Percentiles rank a stretch among this genome's conserved stretches.
Evolutionary conservation across 1,140 invertebrate genomes (phyloP).

Genomic region (Drosophila tristis): DNA sequence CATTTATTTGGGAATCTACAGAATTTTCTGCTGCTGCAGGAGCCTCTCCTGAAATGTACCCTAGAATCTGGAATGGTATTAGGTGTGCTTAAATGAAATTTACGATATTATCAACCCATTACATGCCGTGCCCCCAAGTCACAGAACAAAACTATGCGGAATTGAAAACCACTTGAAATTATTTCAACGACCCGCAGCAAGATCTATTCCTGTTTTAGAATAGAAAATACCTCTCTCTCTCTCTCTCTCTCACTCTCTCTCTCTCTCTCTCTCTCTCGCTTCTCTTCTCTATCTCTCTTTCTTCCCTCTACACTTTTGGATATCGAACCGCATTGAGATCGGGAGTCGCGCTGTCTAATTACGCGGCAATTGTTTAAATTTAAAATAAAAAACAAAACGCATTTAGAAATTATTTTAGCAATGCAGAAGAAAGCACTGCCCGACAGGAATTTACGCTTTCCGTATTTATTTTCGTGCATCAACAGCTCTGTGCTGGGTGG

Average conservation of each 20-base stretch:
- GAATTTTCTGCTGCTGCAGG: too few species aligned
- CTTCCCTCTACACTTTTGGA: too few species aligned
- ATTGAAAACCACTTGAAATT: constrained; percentile 57
- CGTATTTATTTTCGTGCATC: constrained; percentile 53
- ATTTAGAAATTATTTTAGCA: constrained; percentile 58
- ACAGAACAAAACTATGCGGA: constrained; percentile 55
- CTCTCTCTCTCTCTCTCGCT: constrained; percentile 1
- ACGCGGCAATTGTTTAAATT: constrained; percentile 68
- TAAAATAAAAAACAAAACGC: constrained; percentile 31
- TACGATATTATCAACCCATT: constrained; percentile 17
- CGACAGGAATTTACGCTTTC: constrained; percentile 52
- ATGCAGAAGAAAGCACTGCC: constrained; percentile 26
- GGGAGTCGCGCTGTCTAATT: constrained; percentile 43
- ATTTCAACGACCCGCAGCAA: constrained; percentile 37
- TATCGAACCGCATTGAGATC: background rate
- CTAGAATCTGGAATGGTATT: too few species aligned
- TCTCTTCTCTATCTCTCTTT: too few species aligned
- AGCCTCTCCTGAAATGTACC: too few species aligned
- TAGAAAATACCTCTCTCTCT: constrained; percentile 12
- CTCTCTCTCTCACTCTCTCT: too few species aligned
- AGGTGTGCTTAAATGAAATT: constrained; percentile 4
- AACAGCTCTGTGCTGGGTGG: background rate
- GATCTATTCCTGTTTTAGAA: constrained; percentile 53
- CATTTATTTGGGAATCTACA: too few species aligned
- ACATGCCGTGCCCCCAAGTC: constrained; percentile 8